These are phyloP conservation scores for Atrina japonica DNA, from an alignment of 2,888 invertebrate species.

Conservation along the genomic window DNA sequence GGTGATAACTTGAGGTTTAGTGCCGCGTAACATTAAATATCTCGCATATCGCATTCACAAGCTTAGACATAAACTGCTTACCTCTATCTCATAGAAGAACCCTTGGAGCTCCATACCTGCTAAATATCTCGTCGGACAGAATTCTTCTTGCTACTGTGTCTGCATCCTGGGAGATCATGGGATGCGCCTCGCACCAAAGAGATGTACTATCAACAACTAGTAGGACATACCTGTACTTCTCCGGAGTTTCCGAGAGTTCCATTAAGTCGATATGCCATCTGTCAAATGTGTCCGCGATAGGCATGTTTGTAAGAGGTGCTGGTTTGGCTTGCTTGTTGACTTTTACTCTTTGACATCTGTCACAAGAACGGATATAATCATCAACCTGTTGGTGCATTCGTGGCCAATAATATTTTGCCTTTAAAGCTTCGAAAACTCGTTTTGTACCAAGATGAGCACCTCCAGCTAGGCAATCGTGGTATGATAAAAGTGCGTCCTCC, in stretches of 20 bases:
- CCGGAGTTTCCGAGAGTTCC: slow-evolving; percentile 15
- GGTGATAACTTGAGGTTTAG: slow-evolving; percentile 47
- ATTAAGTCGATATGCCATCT: slow-evolving; percentile 30
- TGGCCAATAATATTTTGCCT: slow-evolving; percentile 30
- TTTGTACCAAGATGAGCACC: slow-evolving; percentile 29
- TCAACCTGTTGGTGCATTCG: slow-evolving; percentile 31
- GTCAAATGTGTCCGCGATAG: slow-evolving; percentile 17
- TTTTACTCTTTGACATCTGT: slow-evolving; percentile 34
- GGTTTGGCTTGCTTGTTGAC: background rate
- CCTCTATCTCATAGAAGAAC: slow-evolving; percentile 48
- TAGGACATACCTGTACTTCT: slow-evolving; percentile 18
- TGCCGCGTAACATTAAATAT: slow-evolving; percentile 45
- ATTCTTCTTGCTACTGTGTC: slow-evolving; percentile 46
- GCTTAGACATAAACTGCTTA: slow-evolving; percentile 40
- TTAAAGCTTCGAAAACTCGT: slow-evolving; percentile 18
- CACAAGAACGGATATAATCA: slow-evolving; percentile 36
- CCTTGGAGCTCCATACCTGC: slow-evolving; percentile 46
- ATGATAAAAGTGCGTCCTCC: slow-evolving; percentile 18
- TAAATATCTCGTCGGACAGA: slow-evolving; percentile 47
- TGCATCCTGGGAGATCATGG: slow-evolving; percentile 42
- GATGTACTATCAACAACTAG: slow-evolving; percentile 21
- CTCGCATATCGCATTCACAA: slow-evolving; percentile 44
- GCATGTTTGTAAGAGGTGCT: slow-evolving; percentile 31
- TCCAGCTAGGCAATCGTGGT: slow-evolving; percentile 32
- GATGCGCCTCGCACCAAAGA: slow-evolving; percentile 36